Percentiles rank a stretch among this genome's conserved stretches.
phyloP scores from a whole-genome alignment of 2,113 vertebrate genomes.

The Sitta europaea region DNA sequence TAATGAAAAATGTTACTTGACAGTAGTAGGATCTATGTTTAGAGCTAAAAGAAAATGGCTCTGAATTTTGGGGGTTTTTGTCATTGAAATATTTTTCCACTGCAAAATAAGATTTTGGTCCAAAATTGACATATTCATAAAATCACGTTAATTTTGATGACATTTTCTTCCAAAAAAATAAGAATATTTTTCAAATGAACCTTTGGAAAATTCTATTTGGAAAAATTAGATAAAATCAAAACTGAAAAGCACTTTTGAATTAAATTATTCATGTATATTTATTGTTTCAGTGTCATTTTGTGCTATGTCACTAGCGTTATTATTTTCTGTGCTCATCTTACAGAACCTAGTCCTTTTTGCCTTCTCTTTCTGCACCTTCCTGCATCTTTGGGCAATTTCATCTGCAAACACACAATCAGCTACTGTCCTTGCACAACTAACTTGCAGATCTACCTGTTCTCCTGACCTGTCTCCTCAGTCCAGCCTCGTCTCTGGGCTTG shows the following conservation, averaged over 20 bases:
- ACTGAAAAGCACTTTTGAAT: background rate
- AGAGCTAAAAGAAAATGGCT: slow-evolving; percentile 19
- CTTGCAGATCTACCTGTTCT: background rate
- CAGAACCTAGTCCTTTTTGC: background rate
- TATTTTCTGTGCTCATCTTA: background rate
- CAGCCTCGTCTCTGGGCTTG: background rate
- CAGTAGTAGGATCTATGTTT: slow-evolving; percentile 65
- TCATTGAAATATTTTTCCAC: background rate
- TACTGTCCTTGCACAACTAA: rapidly evolving
- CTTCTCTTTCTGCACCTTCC: background rate
- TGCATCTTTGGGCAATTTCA: background rate
- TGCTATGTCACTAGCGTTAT: background rate
- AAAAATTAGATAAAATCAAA: background rate
- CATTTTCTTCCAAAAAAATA: background rate
- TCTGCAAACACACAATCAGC: background rate
- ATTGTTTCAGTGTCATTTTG: background rate
- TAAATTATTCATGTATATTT: background rate
- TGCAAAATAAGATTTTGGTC: background rate
- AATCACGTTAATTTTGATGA: slow-evolving; percentile 13
- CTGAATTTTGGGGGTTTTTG: background rate
- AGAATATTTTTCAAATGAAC: background rate
- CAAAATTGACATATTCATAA: background rate
- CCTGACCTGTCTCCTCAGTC: background rate
- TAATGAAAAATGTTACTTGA: slow-evolving; percentile 73
- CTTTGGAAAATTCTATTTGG: slow-evolving; percentile 3